Percentiles rank a stretch among this genome's conserved stretches.
phyloP scores from a whole-genome alignment of 2,113 vertebrate genomes.

The Pangasianodon gigas region DNA sequence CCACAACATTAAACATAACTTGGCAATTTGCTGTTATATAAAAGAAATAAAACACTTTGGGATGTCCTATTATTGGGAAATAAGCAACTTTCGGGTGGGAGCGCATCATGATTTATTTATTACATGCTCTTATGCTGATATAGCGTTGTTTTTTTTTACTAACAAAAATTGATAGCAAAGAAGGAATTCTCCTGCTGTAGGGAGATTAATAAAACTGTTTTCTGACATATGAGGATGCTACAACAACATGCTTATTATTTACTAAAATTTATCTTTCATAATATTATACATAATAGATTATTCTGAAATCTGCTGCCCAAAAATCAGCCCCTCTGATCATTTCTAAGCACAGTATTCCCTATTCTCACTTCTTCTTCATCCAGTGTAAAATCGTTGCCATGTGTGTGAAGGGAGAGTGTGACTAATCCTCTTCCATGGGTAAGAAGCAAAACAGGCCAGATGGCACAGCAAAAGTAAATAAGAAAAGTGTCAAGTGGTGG shows the following conservation, averaged over 20 bases:
- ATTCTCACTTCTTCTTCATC: conserved; percentile 21
- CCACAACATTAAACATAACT: background rate
- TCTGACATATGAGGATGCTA: background rate
- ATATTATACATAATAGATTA: conserved; percentile 17
- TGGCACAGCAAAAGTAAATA: conserved; percentile 43
- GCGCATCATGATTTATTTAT: background rate
- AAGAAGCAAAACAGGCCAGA: conserved; percentile 46
- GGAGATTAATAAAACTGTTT: background rate
- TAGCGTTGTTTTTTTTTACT: background rate
- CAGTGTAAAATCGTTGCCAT: conserved; percentile 35
- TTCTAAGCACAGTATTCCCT: conserved; percentile 31
- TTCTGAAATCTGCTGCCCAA: background rate
- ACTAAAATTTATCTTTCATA: background rate
- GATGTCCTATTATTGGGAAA: background rate
- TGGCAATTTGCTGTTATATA: background rate
- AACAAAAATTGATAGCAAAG: background rate
- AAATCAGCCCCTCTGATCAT: conserved; percentile 25
- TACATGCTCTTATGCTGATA: background rate
- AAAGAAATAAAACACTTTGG: background rate
- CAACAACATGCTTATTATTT: background rate
- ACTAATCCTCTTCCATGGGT: conserved; percentile 35
- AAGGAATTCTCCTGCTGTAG: background rate
- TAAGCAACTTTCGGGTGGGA: background rate
- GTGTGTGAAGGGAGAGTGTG: conserved; percentile 26
- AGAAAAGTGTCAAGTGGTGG: conserved; percentile 50